phyloP scores from a whole-genome alignment of 2,113 vertebrate genomes.

The Pteronura brasiliensis region DNA sequence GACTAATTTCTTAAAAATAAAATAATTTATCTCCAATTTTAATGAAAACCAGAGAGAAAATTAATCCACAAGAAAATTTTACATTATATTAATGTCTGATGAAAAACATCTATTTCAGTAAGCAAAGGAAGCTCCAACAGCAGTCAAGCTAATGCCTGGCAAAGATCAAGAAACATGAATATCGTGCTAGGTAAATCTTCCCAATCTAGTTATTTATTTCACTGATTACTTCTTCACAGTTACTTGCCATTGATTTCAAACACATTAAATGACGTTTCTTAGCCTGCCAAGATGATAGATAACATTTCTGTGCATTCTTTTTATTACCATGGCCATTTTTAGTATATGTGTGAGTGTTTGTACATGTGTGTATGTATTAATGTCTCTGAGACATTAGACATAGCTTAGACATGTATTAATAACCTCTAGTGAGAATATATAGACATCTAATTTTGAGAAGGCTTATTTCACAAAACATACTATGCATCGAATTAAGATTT shows the following conservation, averaged over 20 bases:
- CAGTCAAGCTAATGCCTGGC: neutral
- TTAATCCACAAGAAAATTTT: neutral
- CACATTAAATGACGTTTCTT: conserved; percentile 24
- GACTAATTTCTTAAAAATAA: conserved; percentile 6
- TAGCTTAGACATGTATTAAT: neutral
- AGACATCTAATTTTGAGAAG: conserved; percentile 1
- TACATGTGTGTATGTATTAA: neutral
- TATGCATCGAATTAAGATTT: neutral
- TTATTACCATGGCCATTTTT: neutral
- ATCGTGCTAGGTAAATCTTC: neutral
- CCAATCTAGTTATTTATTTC: conserved; percentile 16
- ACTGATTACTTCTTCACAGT: conserved; percentile 1
- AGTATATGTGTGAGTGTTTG: no score
- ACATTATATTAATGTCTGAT: neutral
- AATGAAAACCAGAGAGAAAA: neutral
- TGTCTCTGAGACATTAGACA: neutral
- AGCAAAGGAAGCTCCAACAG: neutral
- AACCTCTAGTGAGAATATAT: neutral
- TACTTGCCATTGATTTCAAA: neutral
- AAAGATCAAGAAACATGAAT: conserved; percentile 27
- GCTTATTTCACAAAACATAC: neutral
- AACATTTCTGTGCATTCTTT: neutral
- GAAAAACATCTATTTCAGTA: neutral
- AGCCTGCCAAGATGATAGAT: neutral
- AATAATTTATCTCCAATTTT: neutral